Conservation (phyloP, 2,797 vertebrate species). For the Chaunax sp. region DNA sequence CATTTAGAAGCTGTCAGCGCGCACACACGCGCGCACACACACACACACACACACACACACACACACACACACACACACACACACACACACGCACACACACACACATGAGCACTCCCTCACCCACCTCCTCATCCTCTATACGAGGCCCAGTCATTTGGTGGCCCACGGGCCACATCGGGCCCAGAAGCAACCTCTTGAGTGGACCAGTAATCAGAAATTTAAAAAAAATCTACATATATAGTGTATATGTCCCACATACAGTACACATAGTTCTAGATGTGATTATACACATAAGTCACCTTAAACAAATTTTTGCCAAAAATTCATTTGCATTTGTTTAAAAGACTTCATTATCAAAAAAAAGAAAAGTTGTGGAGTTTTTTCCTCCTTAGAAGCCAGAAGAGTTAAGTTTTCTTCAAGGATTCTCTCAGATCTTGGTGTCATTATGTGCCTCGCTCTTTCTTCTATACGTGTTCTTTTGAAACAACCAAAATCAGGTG, state of each 20-base stretch:
- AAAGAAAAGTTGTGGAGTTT: too few species aligned
- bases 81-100: background rate
- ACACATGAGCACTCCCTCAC: slow-evolving; percentile 10
- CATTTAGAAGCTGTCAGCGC: slow-evolving; percentile 58
- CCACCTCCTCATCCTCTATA: slow-evolving; percentile 17
- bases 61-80: slow-evolving; percentile 11
- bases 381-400: too few species aligned
- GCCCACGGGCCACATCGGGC: background rate
- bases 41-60: slow-evolving; percentile 28
- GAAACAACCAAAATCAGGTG: background rate
- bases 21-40: slow-evolving; percentile 22
- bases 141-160: background rate
- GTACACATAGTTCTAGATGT: too few species aligned
- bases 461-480: slow-evolving; percentile 1
- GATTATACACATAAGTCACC: too few species aligned
- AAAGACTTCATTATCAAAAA: too few species aligned
- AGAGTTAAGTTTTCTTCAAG: background rate
- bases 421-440: background rate
- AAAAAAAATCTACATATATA: background rate
- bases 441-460: background rate
- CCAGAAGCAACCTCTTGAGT: background rate
- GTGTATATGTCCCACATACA: background rate
- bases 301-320: too few species aligned
- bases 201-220: background rate
- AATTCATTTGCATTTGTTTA: too few species aligned